Evolutionary conservation across 2,888 invertebrate species (phyloP).

Genomic region (Noctua comes): DNA sequence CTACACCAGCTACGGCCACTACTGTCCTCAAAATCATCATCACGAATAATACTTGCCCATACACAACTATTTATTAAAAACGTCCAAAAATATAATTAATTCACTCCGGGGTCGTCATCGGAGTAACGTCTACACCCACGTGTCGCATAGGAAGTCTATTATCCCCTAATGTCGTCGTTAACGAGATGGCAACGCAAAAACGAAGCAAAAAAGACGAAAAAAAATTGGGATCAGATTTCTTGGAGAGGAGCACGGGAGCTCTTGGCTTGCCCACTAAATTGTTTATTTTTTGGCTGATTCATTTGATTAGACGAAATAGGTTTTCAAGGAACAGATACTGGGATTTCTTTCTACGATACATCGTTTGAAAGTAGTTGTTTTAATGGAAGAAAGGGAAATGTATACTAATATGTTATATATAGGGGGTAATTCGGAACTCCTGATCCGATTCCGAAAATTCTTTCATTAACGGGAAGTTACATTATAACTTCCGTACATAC

Average conservation of each 20-base stretch:
- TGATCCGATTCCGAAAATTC: too few relatives aligned
- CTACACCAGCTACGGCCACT: too few relatives aligned
- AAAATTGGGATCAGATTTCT: constrained; percentile 51
- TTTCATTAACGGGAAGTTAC: too few relatives aligned
- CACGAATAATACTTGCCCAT: constrained; percentile 1
- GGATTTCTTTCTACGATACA: neutral
- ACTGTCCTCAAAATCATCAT: neutral
- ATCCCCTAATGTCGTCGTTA: constrained; percentile 71
- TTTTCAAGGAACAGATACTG: constrained; percentile 19
- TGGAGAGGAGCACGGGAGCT: constrained; percentile 50
- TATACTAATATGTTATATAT: too few relatives aligned
- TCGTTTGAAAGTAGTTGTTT: neutral
- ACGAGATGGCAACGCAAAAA: constrained; percentile 69
- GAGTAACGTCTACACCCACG: constrained; percentile 57
- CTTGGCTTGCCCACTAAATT: constrained; percentile 31
- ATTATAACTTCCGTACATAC: too few relatives aligned
- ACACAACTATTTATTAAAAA: constrained; percentile 23
- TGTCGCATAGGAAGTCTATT: constrained; percentile 74
- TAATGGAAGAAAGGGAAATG: too few relatives aligned
- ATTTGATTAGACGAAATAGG: constrained; percentile 25
- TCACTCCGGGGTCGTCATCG: constrained; percentile 46
- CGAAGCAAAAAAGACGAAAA: constrained; percentile 59
- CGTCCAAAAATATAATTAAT: constrained; percentile 58
- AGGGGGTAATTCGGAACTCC: too few relatives aligned
- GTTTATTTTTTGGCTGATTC: constrained; percentile 47